phyloP scores from a whole-genome alignment of 2,888 invertebrate species.

The Cylloceria caligata region DNA sequence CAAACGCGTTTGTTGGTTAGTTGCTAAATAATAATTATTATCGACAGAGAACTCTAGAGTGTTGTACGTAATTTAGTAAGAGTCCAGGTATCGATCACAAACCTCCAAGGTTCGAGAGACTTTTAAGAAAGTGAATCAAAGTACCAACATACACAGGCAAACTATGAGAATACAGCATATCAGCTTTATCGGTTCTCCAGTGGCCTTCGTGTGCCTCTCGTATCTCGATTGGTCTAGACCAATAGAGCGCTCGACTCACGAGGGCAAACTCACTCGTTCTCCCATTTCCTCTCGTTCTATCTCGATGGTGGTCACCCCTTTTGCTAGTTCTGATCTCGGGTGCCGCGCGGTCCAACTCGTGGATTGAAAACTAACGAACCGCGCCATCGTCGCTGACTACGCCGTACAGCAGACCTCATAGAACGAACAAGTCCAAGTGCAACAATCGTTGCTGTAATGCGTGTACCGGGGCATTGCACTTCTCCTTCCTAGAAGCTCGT shows the following conservation, averaged over 20 bases:
- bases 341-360: constrained; percentile 45
- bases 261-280: constrained; percentile 56
- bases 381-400: constrained; percentile 48
- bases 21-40: not conserved
- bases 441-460: constrained; percentile 72
- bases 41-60: not conserved
- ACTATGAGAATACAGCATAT: constrained; percentile 49
- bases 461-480: constrained; percentile 32
- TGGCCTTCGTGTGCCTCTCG: constrained; percentile 65
- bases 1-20: not conserved
- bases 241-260: constrained; percentile 65
- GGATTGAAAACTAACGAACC: constrained; percentile 63
- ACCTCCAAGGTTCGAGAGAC: constrained; percentile 57
- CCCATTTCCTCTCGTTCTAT: constrained; percentile 60
- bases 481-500: constrained; percentile 41
- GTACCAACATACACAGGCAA: constrained; percentile 25
- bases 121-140: constrained; percentile 62
- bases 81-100: constrained; percentile 40
- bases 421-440: constrained; percentile 77
- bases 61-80: constrained; percentile 5
- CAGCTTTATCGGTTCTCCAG: constrained; percentile 65
- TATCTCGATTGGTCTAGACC: constrained; percentile 69
- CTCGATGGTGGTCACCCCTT: constrained; percentile 57
- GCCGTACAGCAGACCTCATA: constrained; percentile 59
- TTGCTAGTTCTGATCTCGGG: constrained; percentile 63